Base-by-base conservation (phyloP, 2,797 vertebrate genomes). In the Aeoliscus strigatus region DNA sequence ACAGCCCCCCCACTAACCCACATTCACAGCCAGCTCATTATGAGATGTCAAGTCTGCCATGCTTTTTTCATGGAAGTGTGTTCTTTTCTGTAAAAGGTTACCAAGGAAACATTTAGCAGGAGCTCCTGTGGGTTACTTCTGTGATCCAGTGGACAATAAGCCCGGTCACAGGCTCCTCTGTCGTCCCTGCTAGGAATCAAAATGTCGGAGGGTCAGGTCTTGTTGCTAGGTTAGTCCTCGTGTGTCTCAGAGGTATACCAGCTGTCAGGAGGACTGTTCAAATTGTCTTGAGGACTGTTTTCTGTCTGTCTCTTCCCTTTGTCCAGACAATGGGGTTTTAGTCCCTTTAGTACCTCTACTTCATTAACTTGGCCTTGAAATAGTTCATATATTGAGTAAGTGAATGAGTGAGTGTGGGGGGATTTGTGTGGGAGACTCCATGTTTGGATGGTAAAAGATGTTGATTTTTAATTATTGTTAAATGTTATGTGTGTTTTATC, bases 11-110 rank as follows among this genome's bases (percentile, higher is more conserved):
- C 72, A 39, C 60, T 37, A 60, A 61, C 70, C 55, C 42, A 56
- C 53, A 65, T 79, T 83, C 75, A 79, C 49, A 59, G 60, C 39
- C 35, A 30, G 42, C 67, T 80, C 75, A 75, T 83, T 80, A 82
- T 81, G 32, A 60, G 66, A 77, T 73, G 79, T 80, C 73, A 80
- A 62, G 45, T 76, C 68, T 75, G 71, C 49, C 51, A 54, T 63
- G 50, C 34, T 39, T 57, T 43, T 59, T 30, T 51, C 25, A 9
- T 61, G 50, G 30, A 51, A 41, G 49, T 53, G 41, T 39, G 18
- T 31, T 9, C 40, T 14, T 35, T 48, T 38, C 50, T 61, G 34
- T 51, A 66, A 73, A 38, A 42, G 60, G 82, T 84, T 81, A 51
- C 81, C 78, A 77, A 39, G 80, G 74, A 67, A 80, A 83, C 81